These are phyloP conservation scores for Semotilus atromaculatus DNA, from an alignment of 2,797 vertebrate genomes.

Conservation along the genomic window DNA sequence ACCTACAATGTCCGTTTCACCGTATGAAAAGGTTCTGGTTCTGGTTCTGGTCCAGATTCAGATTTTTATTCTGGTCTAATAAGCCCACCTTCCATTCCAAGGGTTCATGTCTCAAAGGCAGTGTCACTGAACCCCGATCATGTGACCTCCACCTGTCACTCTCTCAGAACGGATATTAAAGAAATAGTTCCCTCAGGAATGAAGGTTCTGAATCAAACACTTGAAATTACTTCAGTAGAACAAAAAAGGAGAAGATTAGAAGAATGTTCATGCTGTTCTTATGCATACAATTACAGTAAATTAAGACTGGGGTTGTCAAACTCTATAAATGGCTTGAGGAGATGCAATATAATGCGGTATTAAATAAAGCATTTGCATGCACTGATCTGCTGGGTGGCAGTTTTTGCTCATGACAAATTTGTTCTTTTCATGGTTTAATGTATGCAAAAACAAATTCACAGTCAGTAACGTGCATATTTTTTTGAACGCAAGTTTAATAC, in stretches of 20 bases:
- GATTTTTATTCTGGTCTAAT: neutral
- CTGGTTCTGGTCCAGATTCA: neutral
- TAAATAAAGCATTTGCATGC: neutral
- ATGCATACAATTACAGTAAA: neutral
- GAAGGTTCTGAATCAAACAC: neutral
- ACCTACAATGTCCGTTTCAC: neutral
- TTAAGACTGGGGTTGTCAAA: neutral
- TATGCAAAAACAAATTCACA: neutral
- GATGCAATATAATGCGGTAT: neutral
- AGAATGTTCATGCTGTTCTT: neutral
- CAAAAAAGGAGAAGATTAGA: neutral
- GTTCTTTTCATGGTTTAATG: neutral
- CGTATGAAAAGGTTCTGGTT: neutral
- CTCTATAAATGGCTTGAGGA: neutral
- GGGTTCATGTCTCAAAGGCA: slow-evolving; percentile 15
- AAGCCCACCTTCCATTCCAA: slow-evolving; percentile 5
- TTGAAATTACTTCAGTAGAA: neutral
- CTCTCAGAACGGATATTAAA: neutral
- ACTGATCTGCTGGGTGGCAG: no score
- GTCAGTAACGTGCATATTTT: no score
- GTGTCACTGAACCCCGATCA: neutral
- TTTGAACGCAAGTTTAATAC: neutral
- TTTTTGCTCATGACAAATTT: neutral
- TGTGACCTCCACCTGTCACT: slow-evolving; percentile 33
- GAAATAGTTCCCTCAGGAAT: neutral